Evolutionary conservation across 2,888 invertebrate species (phyloP), one percentile per base, ranked within the genome.

Genomic region (Conistra vaccinii): DNA sequence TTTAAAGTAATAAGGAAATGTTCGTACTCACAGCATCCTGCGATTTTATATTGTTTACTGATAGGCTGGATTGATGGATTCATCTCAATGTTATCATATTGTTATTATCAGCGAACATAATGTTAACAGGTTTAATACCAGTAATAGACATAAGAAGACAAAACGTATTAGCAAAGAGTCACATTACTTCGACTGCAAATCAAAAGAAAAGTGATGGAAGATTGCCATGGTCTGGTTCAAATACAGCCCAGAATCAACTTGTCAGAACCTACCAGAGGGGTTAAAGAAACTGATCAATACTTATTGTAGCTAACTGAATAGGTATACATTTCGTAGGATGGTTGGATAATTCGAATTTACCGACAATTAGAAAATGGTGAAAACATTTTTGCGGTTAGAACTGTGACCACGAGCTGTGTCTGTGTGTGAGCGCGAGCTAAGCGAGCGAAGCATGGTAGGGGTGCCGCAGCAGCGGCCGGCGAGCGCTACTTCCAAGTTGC

Each of bases 11-110:
- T n/a, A n/a, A n/a, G 17, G 32, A 20, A 69, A 42, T 17, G 5
- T 45, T 58, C 5, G 20, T 66, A 70, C 70, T 70, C 51, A 70
- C 70, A 17, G 35, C 35, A 10, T 66, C 51, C 67, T 51, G 70
- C 66, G 23, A 70, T 51, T 70, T 66, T 26, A 51, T 66, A 70
- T 23, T 69, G 69, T 2, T n/a, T 32, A 2, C 7, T 32, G n/a
- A 45, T 4, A n/a, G 62, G 10, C 32, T 20, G 32, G 0, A 4
- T 35, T 61, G n/a, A n/a, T 17, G 9, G n/a, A 17, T 35, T 51
- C 69, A 66, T 70, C 35, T 70, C 48, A 35, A 26, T 5, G 26
- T 45, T 14, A 14, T 39, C 66, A 70, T 26, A 69, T 45, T 62
- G 32, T 69, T n/a, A 51, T 48, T 26, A 51, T 70, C 5, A 39